Base-by-base conservation (phyloP, 2,113 vertebrate genomes). In the Conger conger region DNA sequence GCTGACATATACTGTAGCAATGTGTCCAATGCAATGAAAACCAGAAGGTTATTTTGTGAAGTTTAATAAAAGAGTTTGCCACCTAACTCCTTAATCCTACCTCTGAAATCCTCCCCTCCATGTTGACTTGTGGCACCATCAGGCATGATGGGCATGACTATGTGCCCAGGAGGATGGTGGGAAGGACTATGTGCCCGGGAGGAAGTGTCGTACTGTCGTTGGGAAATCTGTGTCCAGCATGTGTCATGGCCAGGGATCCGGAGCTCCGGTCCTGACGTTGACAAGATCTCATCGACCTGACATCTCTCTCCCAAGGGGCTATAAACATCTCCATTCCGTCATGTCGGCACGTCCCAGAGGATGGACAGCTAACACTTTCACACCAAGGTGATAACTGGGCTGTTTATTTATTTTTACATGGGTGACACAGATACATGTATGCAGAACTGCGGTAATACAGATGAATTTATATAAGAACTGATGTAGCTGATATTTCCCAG, bases 211-310 rank as follows among this genome's bases (percentile, higher is more conserved):
- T 42, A 54, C 60, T 83, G 82, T 83, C 63, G 50, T 45, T 27
- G 50, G 82, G 38, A 18, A 57, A 33, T 40, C 82, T 76, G 82
- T 33, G 63, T 76, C 68, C 40, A 30, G 63, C n/a, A 15, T 76
- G 68, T 42, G 50, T 85, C 76, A 82, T 83, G 86, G 80, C 86
- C 82, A 79, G 83, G 81, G 88, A 77, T 82, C 86, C 80, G 79
- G 83, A 83, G 88, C 82, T 82, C 86, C 81, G 82, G 63, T 85
- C 89, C 85, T 93, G 89, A 89, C 68, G 86, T 85, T 92, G 89
- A 91, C 90, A 91, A 89, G 91, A 94, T 93, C 91, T 83, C 92
- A 93, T 92, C 92, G 93, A 94, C 93, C 93, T 94, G 94, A 94
- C 93, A 93, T 92, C 90, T 90, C 88, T 81, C 93, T 93, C 92